phyloP scores from a whole-genome alignment of 2,888 invertebrate genomes.

The Drosophila antonietae region DNA sequence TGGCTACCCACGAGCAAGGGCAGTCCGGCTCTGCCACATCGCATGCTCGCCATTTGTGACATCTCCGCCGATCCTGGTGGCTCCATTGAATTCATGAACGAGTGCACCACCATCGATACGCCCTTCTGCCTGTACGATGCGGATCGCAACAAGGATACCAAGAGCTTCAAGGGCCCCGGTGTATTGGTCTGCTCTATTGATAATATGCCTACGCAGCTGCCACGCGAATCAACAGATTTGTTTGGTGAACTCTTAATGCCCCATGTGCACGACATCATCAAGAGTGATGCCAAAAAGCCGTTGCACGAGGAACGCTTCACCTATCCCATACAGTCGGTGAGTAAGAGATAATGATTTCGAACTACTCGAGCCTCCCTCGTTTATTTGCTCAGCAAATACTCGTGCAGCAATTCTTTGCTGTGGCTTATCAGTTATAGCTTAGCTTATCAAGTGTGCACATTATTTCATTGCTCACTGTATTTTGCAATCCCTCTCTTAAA shows the following conservation, averaged over 20 bases:
- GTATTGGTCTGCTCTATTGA: conserved; percentile 99
- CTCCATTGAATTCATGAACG: conserved; percentile 99
- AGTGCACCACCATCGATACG: conserved; percentile 99
- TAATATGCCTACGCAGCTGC: conserved; percentile 99
- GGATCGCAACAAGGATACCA: conserved; percentile 98
- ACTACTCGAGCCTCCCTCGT: neutral
- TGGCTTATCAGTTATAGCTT: conserved; percentile 14
- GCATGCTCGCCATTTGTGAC: conserved; percentile 98
- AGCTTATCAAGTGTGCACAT: conserved; percentile 2
- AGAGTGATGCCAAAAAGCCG: conserved; percentile 92
- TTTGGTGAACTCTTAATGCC: conserved; percentile 97
- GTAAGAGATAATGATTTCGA: conserved; percentile 26
- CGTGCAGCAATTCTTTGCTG: neutral
- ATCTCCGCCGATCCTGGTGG: conserved; percentile 99
- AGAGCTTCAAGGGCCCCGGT: conserved; percentile 97
- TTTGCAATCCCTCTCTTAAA: conserved; percentile 3
- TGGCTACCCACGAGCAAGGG: conserved; percentile 96
- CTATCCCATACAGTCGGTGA: conserved; percentile 83
- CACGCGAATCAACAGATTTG: conserved; percentile 98
- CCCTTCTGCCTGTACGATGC: conserved; percentile 99
- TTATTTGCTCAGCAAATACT: neutral
- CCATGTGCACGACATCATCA: conserved; percentile 94
- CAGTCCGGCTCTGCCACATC: conserved; percentile 93
- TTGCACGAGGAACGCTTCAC: conserved; percentile 91
- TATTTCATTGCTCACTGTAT: neutral